These are phyloP conservation scores for Ceyx erithaca DNA, from an alignment of 2,797 vertebrate genomes.

Conservation along the genomic window DNA sequence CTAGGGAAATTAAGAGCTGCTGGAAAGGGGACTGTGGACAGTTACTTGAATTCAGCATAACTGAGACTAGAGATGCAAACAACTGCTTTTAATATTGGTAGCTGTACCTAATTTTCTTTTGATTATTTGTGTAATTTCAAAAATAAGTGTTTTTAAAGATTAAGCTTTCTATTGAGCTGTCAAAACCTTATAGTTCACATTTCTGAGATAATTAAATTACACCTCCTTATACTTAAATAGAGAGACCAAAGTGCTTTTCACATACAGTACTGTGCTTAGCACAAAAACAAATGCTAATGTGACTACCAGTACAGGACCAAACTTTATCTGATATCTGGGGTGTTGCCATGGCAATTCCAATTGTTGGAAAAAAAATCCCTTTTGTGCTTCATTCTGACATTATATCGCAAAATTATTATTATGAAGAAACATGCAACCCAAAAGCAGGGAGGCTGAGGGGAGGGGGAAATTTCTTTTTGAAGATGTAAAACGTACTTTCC, in stretches of 20 bases:
- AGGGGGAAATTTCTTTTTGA: neutral
- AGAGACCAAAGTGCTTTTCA: slow-evolving; percentile 71
- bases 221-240: slow-evolving; percentile 64
- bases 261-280: slow-evolving; percentile 56
- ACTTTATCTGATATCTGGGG: slow-evolving; percentile 80
- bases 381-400: slow-evolving; percentile 75
- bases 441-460: neutral
- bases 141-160: slow-evolving; percentile 29
- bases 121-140: neutral
- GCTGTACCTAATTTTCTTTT: neutral
- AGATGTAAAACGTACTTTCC: slow-evolving; percentile 13
- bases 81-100: neutral
- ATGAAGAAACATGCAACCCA: slow-evolving; percentile 59
- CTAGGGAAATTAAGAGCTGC: neutral
- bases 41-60: neutral
- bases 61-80: neutral
- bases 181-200: slow-evolving; percentile 48
- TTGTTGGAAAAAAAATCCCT: slow-evolving; percentile 72
- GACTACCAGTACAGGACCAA: slow-evolving; percentile 76
- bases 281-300: slow-evolving; percentile 76
- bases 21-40: neutral
- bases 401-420: slow-evolving; percentile 72
- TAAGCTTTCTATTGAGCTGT: slow-evolving; percentile 40
- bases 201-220: slow-evolving; percentile 71
- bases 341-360: slow-evolving; percentile 83